Base-by-base conservation (phyloP, 2,113 vertebrate genomes). In the Brienomyrus longianalis region DNA sequence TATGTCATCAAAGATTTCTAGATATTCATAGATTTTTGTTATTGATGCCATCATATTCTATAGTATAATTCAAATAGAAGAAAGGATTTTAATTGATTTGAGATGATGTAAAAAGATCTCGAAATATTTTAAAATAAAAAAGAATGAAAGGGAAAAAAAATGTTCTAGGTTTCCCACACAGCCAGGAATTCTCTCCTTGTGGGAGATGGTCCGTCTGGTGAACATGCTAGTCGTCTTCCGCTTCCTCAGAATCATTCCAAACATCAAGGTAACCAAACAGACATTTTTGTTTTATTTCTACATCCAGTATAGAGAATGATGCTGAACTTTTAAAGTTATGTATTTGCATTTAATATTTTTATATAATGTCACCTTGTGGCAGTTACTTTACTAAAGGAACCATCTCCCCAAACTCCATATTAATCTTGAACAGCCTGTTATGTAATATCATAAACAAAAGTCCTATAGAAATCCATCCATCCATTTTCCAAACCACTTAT, bases 141-240 rank as follows among this genome's bases (percentile, higher is more conserved):
- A 52, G 13, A 54, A 54, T 54, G 52, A 54, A 54, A 83, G 39
- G 7, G 1, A 47, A 23, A n/a, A 21, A 39, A 84, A 48, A 48
- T 84, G 45, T 23, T 84, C 9, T 89, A 99, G 98, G 98, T 95
- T 93, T 54, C 96, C 95, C 0, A 92, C 94, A 17, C 31, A 93
- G 47, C 89, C 90, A 83, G 94, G 94, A 0, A 62, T 95, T 5
- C 51, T 98, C 11, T 97, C 97, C 9, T 94, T 99, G 85, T 98
- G 97, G 98, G 98, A 99, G 92, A 96, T 98, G 97, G 92, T 97
- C 3, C 96, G 98, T 0, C 90, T 99, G 92, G 95, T 96, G 90
- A 99, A 98, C 94, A 95, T 98, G 96, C 93, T 99, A 19, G 97
- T 99, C 4, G 97, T 99, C 27, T 97, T 99, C 94, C 95, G 98